Evolutionary conservation across 2,888 invertebrate species (phyloP), one percentile per base, ranked within the genome.

Genomic region (Parasteatoda lunata): DNA sequence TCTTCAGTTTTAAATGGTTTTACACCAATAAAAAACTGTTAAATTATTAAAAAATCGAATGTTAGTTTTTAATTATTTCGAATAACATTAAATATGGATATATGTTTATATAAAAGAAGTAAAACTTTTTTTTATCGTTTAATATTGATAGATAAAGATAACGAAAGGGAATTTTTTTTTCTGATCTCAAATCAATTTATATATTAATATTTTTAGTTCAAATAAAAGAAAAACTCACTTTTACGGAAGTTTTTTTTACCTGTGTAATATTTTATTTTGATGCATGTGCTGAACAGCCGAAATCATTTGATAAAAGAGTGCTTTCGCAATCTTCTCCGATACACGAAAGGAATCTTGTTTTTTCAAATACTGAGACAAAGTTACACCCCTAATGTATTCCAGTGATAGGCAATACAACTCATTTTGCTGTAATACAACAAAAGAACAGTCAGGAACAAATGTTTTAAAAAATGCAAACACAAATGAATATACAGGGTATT

Each of bases 401-500:
- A 95, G 94, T 90, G 95, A 95, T 91, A 95, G 93, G 92, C 95
- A 96, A 91, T 95, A 94, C 51, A 95, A 93, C 15, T 94, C 94
- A 51, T 94, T 94, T 90, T 94, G 94, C 95, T 95, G 92, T 65
- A 79, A 71, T 15, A 77, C 13, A 52, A 72, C 30, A 30, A 30
- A 30, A 30, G 30, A 30, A 30, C 30, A 30, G 30, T 30, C 30
- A 30, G 30, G 30, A 30, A 30, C 30, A 30, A 30, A 30, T 30
- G 30, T 0, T 30, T 30, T 30, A 30, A 30, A 30, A 30, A 30
- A 30, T 30, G 2, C 30, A 30, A 30, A 30, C 0, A 2, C 30
- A 30, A 30, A 30, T 30, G 30, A 0, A 30, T 30, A 30, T 1
- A 30, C 30, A 30, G 30, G 30, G 30, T 30, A 2, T 30, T 30